A percentile compares a stretch with the other conserved stretches of the same genome.
These are phyloP conservation scores for Hofmannophila pseudospretella DNA, from an alignment of 2,888 invertebrate genomes.

Conservation along the genomic window DNA sequence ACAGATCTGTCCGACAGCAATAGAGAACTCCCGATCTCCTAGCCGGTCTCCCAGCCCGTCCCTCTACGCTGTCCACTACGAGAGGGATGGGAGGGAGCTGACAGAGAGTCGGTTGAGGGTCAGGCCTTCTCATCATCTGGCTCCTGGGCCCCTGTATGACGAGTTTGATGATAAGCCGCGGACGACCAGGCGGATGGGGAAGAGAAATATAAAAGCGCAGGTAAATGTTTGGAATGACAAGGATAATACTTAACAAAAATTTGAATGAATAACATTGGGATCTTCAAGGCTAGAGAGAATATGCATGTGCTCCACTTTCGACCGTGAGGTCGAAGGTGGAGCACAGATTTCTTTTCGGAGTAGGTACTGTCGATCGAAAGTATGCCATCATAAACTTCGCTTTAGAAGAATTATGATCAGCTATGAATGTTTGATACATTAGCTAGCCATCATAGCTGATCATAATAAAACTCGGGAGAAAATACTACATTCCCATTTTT, in stretches of 20 bases:
- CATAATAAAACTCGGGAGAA: too few species aligned
- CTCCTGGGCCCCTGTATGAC: conserved; percentile 67
- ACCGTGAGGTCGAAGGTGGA: too few species aligned
- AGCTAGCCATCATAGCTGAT: too few species aligned
- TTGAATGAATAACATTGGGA: neutral
- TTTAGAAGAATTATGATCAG: too few species aligned
- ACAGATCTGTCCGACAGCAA: conserved; percentile 71
- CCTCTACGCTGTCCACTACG: conserved; percentile 83
- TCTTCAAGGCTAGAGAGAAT: too few species aligned
- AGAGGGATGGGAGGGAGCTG: conserved; percentile 80
- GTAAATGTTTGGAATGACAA: conserved; percentile 69
- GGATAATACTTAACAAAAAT: neutral
- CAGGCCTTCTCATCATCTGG: conserved; percentile 57
- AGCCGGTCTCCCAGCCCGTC: conserved; percentile 61
- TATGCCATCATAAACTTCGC: too few species aligned
- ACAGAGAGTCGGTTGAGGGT: conserved; percentile 81
- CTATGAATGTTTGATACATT: too few species aligned
- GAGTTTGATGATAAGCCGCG: conserved; percentile 67
- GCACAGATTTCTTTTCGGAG: too few species aligned
- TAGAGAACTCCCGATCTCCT: conserved; percentile 58
- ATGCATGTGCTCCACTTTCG: neutral
- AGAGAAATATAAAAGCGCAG: conserved; percentile 93
- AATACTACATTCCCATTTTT: too few species aligned
- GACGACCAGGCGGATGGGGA: conserved; percentile 86
- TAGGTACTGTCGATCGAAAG: too few species aligned